phyloP scores from a whole-genome alignment of 1,140 invertebrate genomes.

The Magallana angulata region DNA sequence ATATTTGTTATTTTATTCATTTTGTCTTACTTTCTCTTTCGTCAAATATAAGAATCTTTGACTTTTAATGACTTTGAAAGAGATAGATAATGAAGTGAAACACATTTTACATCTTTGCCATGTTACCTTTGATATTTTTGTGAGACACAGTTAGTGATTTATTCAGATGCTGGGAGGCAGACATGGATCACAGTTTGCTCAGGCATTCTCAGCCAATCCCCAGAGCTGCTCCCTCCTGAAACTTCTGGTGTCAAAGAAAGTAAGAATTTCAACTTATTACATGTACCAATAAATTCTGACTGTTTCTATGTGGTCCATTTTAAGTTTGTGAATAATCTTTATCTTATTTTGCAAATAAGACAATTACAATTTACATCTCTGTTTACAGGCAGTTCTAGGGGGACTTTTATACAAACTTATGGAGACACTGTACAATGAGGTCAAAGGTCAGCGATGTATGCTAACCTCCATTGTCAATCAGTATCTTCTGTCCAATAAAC shows the following conservation, averaged over 20 bases:
- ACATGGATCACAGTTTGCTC: conserved; percentile 65
- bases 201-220: conserved; percentile 55
- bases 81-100: too few relatives aligned
- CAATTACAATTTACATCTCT: background rate
- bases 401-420: conserved; percentile 47
- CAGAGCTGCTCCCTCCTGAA: conserved; percentile 72
- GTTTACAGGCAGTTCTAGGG: conserved; percentile 37
- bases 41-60: too few relatives aligned
- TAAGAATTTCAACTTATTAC: conserved; percentile 46
- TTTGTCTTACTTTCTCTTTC: too few relatives aligned
- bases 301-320: too few relatives aligned
- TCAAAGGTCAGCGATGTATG: conserved; percentile 55
- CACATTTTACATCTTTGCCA: too few relatives aligned
- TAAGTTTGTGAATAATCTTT: too few relatives aligned
- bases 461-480: conserved; percentile 58
- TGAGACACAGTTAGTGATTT: too few relatives aligned
- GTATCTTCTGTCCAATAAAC: conserved; percentile 48
- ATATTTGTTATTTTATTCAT: too few relatives aligned
- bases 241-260: conserved; percentile 73
- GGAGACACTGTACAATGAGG: conserved; percentile 43
- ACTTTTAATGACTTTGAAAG: too few relatives aligned
- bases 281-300: background rate
- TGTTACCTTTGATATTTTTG: too few relatives aligned
- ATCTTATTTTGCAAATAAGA: background rate
- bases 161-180: conserved; percentile 30